Base-by-base conservation (phyloP, 2,113 vertebrate species). In the Nanorana parkeri region DNA sequence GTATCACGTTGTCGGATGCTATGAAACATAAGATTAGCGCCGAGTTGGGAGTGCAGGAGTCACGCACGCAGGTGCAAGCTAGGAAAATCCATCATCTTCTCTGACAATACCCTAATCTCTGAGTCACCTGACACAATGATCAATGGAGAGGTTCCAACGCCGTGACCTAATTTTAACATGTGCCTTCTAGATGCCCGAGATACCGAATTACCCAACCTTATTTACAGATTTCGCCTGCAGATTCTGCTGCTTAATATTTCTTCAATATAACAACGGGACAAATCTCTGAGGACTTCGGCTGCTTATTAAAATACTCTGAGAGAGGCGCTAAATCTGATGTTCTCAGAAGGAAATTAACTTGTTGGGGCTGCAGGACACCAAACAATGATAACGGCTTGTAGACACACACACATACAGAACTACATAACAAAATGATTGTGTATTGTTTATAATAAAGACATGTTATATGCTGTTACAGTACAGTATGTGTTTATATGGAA, bases 111-210 rank as follows among this genome's bases (percentile, higher is more conserved):
- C 21, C 26, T 75, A 75, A 75, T 75, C 72, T 75, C 55, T 20
- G 55, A 61, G 72, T 75, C 72, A 75, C 55, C 72, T 75, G 72
- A 75, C 72, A 75, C 72, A 75, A 75, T 75, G 72, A 75, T 75
- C 72, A 61, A 75, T 75, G 72, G 72, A 32, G 19, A 5, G 56
- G 72, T 61, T 61, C 55, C 72, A 4, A 32, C 17, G 19, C 72
- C 32, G 55, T 75, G 72, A 75, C 72, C 72, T 75, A 41, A 60
- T 60, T 75, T 36, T 75, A 75, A 61, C 55, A 75, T 11, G 20
- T 32, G 29, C 55, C 72, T 75, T 23, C 58, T 17, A 75, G 72
- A 75, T 75, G 72, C 72, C 55, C 55, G 29, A 75, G 72, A 74
- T 74, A 8, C 26, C 4, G 26, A 58, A 74, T 29, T 58, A n/a